A percentile compares a stretch with the other conserved stretches of the same genome.
Evolutionary conservation across 2,888 invertebrate species (phyloP).

Genomic region (Platypus cylindrus): DNA sequence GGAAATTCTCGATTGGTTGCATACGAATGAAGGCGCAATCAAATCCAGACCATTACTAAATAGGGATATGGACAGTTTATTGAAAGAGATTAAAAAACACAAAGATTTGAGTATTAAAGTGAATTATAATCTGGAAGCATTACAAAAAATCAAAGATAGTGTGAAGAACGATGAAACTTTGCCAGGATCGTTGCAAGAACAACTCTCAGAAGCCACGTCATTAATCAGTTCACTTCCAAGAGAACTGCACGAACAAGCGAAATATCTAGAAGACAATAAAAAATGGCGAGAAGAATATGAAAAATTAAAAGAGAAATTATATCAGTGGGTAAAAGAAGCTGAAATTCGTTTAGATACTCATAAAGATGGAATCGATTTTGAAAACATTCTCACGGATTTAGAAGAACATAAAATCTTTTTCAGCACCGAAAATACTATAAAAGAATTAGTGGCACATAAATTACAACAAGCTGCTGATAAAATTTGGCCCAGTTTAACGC

Average conservation of each 20-base stretch:
- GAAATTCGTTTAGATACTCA: slow-evolving; percentile 62
- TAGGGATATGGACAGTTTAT: slow-evolving; percentile 65
- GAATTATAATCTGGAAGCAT: slow-evolving; percentile 48
- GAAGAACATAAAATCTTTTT: slow-evolving; percentile 83
- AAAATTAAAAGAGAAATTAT: slow-evolving; percentile 61
- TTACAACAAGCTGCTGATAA: slow-evolving; percentile 77
- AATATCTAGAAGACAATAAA: slow-evolving; percentile 67
- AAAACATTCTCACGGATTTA: slow-evolving; percentile 67
- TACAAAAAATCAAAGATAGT: slow-evolving; percentile 52
- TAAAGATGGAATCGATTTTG: slow-evolving; percentile 79
- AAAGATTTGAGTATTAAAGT: slow-evolving; percentile 54
- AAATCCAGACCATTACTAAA: slow-evolving; percentile 73
- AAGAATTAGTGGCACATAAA: slow-evolving; percentile 66
- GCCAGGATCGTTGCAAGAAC: slow-evolving; percentile 68
- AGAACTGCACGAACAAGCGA: slow-evolving; percentile 68
- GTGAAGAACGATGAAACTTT: slow-evolving; percentile 65
- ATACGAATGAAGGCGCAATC: slow-evolving; percentile 66
- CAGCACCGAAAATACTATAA: slow-evolving; percentile 61
- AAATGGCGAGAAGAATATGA: slow-evolving; percentile 65
- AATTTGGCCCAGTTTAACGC: slow-evolving; percentile 74
- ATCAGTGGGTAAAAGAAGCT: slow-evolving; percentile 74
- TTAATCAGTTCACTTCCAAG: slow-evolving; percentile 63
- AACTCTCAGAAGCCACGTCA: slow-evolving; percentile 73
- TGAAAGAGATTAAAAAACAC: slow-evolving; percentile 69
- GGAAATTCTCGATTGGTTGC: slow-evolving; percentile 70